Evolutionary conservation across 2,113 vertebrate species (phyloP), one percentile per base, ranked within the genome.

Genomic region (Agapornis roseicollis): DNA sequence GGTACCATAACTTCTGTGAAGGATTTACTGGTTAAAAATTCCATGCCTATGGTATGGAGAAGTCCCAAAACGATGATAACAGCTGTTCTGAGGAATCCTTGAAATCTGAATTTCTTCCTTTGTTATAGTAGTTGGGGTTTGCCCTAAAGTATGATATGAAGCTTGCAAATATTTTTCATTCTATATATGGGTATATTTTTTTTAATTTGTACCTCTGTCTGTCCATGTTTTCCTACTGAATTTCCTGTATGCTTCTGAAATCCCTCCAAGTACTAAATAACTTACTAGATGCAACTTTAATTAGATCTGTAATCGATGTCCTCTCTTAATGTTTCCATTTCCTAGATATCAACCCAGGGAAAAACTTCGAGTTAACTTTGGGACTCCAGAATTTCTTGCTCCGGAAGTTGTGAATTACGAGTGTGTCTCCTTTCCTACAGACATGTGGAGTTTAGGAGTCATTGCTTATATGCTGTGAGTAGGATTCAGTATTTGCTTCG

Each of bases 391-490:
- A 91, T 99, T 99, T 91, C 98, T 99, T 84, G 99, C 99, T 73
- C 99, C 99, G 63, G 99, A 99, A 97, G 98, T 99, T 65, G 99
- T 99, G 97, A 99, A 99, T 96, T 99, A 99, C 19, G 99, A 99
- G 81, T 99, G 99, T 94, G 99, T 99, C 81, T 99, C 99, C 80
- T 99, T 99, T 96, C 98, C 99, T 56, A 99, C 99, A 8, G 99
- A 99, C 96, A 99, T 99, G 99, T 99, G 99, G 99, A 99, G 99
- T 35, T 97, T 99, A 50, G 99, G 99, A 12, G 99, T 99, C 94
- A 99, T 99, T 41, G 97, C 99, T 13, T 99, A 99, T 74, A 99
- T 99, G 99, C 98, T 99, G 99, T 99, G 97, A 99, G 99, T 97
- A 94, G 61, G 17, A 60, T 78, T 82, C 53, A 11, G 25, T 89